Conservation (phyloP, 2,113 vertebrate species). For the Ivindomyrus marchei region DNA sequence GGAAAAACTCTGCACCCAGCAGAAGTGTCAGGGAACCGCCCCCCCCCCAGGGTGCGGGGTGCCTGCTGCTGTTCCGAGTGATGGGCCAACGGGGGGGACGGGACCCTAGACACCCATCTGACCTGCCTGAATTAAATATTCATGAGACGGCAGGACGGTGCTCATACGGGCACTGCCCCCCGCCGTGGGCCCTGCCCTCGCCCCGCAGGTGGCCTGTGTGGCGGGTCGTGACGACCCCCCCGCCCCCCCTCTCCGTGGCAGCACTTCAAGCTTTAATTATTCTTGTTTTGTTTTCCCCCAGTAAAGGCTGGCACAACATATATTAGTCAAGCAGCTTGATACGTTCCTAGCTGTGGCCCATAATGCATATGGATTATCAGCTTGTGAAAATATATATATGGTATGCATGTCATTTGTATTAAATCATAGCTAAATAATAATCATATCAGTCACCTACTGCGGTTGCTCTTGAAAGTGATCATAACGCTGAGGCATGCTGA, state of each 20-base stretch:
- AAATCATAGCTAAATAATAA: neutral
- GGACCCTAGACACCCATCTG: slow-evolving; percentile 51
- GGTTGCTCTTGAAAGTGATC: neutral
- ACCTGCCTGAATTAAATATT: slow-evolving; percentile 58
- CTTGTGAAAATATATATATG: neutral
- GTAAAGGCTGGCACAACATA: neutral
- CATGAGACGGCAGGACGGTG: slow-evolving; percentile 40
- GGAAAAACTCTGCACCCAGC: neutral
- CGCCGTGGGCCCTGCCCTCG: neutral
- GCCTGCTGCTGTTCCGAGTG: neutral
- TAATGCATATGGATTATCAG: neutral
- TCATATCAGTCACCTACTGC: neutral
- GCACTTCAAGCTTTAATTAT: neutral
- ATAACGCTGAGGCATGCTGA: neutral
- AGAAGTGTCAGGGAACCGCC: neutral
- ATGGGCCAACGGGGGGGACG: slow-evolving; percentile 30
- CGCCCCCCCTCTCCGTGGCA: neutral
- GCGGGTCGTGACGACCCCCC: neutral
- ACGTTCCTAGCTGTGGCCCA: neutral
- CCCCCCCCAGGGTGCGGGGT: neutral
- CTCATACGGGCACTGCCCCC: slow-evolving; percentile 23
- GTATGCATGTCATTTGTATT: neutral
- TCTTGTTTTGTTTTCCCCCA: slow-evolving; percentile 4
- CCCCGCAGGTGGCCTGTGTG: neutral
- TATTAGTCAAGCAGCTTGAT: slow-evolving; percentile 8